Base-by-base conservation (phyloP, 2,113 vertebrate species). In the Lota lota region DNA sequence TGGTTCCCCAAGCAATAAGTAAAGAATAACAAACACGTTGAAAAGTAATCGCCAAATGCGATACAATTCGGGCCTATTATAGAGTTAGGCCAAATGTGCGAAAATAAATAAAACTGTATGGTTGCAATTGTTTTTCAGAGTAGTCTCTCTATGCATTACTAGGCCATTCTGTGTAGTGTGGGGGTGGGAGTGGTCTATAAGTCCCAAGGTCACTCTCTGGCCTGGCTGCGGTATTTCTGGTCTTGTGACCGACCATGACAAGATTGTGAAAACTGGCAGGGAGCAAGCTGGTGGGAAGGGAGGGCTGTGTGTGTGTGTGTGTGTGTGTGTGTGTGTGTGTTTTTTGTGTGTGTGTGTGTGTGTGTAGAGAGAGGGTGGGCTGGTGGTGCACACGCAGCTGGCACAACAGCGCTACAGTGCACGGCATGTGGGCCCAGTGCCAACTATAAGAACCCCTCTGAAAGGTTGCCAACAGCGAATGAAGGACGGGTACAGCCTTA, bases 381-480 rank as follows among this genome's bases (percentile, higher is more conserved):
- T 33, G 28, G 28, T 33, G 28, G 28, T 74, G 86, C 77, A 78
- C 73, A 64, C 81, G 85, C 62, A 70, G 78, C 88, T 91, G 90
- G 90, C 89, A 91, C 75, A 68, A 68, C 33, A 64, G 64, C 58
- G 57, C 68, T 70, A 70, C 57, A 69, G 79, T 88, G 81, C 87
- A 87, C 81, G 86, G 83, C 77, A 84, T 83, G 79, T 78, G 51
- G 90, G 88, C 83, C 72, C 1, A 0, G 33, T 20, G 91, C 91
- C 92, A 93, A 88, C 66, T 80, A 77, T 79, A 80, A 87, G 83
- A 88, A 75, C 75, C 62, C 59, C 67, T 83, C 83, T 85, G 87
- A 81, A 78, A 77, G 36, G 50, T 67, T 68, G 87, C 86, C 89
- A 90, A 82, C 15, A 81, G 74, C 75, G 79, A 73, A 74, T 66